These are phyloP conservation scores for Maniola jurtina DNA, from an alignment of 1,140 invertebrate species.

Conservation along the genomic window DNA sequence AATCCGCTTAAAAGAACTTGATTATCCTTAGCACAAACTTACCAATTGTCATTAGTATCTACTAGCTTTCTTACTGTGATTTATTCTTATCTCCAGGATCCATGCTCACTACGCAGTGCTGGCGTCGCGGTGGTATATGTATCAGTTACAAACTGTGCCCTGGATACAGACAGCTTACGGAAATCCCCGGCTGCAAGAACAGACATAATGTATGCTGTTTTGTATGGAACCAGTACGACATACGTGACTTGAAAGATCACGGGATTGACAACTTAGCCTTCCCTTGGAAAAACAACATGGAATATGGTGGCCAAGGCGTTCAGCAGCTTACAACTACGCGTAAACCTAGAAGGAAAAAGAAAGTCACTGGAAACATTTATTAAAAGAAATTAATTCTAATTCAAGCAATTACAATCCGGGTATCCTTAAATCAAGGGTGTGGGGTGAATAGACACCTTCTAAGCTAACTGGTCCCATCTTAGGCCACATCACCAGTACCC, in stretches of 20 bases:
- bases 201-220: constrained; percentile 64
- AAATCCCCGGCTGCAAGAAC: constrained; percentile 62
- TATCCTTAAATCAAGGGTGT: too few species aligned
- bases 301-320: constrained; percentile 57
- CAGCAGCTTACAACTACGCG: constrained; percentile 24
- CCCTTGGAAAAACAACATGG: constrained; percentile 45
- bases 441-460: too few species aligned
- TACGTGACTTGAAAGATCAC: constrained; percentile 47
- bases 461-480: too few species aligned
- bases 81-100: constrained; percentile 43
- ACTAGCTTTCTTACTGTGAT: not conserved
- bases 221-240: constrained; percentile 55
- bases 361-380: constrained; percentile 8
- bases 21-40: too few species aligned
- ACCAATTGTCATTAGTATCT: too few species aligned
- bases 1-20: too few species aligned
- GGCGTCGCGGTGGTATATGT: constrained; percentile 59
- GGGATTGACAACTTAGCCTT: constrained; percentile 45
- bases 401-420: too few species aligned
- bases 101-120: constrained; percentile 56
- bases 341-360: constrained; percentile 30
- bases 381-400: not conserved
- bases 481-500: too few species aligned
- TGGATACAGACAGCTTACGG: constrained; percentile 44
- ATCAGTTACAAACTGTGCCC: constrained; percentile 53